Base-by-base conservation (phyloP, 2,113 vertebrate genomes). In the Neotragus moschatus region DNA sequence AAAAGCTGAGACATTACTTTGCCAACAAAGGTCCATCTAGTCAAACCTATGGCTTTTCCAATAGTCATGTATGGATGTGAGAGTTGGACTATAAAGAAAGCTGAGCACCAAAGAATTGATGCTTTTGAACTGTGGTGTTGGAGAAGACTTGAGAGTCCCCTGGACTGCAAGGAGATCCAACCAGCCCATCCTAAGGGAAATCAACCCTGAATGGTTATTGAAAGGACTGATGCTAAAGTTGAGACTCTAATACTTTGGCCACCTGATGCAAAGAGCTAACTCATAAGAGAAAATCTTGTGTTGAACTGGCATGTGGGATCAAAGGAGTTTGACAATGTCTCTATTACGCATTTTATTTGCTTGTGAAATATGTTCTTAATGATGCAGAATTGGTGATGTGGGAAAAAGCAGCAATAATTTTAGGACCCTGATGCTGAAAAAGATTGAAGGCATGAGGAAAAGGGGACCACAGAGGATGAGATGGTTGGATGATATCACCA, bases 71-170 rank as follows among this genome's bases (percentile, higher is more conserved):
- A 70, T 21, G 9, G 19, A 70, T 21, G 4, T 70, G n/a, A 70
- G 63, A 36, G 63, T 1, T 70, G 19, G 19, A 70, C 63, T 70
- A 23, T 21, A 36, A 70, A 36, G 8, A 70, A 70, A 70, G n/a
- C 63, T 70, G 63, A 0, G 63, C 1, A 0, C n/a, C 1, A 0
- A 70, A 12, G 4, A 36, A 36, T 36, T 70, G n/a, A 70, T 70
- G 63, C 19, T 70, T 70, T 70, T 21, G 9, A 70, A 36, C n/a
- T 36, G 19, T 21, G n/a, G 63, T 36, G 33, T 36, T 70, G 8
- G 63, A 70, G 17, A 70, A 70, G 63, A 70, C n/a, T 70, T 11
- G 19, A 36, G n/a, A 36, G 17, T 36, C 63, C n/a, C 17, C 36
- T 70, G n/a, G 17, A 70, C n/a, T 36, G 63, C n/a, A 70, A 70